Evolutionary conservation across 2,797 vertebrate species (phyloP).

Genomic region (Gadopsis marmoratus): DNA sequence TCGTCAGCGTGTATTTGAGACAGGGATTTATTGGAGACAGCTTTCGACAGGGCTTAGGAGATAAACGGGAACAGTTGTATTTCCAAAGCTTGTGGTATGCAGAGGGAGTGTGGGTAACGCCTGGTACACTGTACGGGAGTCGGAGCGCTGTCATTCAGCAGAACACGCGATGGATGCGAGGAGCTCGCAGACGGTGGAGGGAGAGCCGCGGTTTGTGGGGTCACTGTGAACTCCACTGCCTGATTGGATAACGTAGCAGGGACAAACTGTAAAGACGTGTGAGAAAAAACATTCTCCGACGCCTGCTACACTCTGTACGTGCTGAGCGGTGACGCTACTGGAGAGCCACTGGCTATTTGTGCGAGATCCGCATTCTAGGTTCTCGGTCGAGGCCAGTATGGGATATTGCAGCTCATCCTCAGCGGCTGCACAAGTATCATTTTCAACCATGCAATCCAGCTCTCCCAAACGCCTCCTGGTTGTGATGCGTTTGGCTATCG

Average conservation of each 20-base stretch:
- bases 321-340: constrained; percentile 11
- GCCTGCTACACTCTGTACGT: no score
- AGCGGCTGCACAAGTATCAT: not conserved
- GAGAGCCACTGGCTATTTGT: not conserved
- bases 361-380: not conserved
- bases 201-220: not conserved
- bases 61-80: not conserved
- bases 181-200: constrained; percentile 6
- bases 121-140: constrained; percentile 49
- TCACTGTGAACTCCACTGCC: not conserved
- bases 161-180: constrained; percentile 35
- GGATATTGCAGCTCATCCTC: not conserved
- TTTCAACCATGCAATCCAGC: not conserved
- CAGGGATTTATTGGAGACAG: not conserved
- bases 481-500: constrained; percentile 7
- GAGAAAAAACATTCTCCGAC: not conserved
- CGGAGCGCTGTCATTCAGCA: not conserved
- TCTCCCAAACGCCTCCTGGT: not conserved
- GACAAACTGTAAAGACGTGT: not conserved
- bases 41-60: not conserved
- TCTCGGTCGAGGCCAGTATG: constrained; percentile 1
- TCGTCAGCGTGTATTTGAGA: not conserved
- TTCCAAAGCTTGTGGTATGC: constrained; percentile 49
- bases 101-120: constrained; percentile 47
- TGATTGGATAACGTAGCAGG: not conserved